A percentile compares a stretch with the other conserved stretches of the same genome.
These are phyloP conservation scores for Maniola hyperantus DNA, from an alignment of 2,888 invertebrate species.

Conservation along the genomic window DNA sequence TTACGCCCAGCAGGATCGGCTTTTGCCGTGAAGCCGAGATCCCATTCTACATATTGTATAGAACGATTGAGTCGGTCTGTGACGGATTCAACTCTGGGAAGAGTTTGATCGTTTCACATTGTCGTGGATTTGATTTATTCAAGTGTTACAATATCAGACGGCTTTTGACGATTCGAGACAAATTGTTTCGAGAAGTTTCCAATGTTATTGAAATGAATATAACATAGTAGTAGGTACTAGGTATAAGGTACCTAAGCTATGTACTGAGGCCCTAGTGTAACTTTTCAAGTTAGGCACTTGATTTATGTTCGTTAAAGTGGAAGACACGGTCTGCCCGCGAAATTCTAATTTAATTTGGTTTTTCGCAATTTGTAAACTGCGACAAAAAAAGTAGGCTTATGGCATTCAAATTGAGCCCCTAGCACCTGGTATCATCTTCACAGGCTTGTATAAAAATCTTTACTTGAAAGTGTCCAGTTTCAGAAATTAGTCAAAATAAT, in stretches of 20 bases:
- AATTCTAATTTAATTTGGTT: too few relatives aligned
- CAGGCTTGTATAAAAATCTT: too few relatives aligned
- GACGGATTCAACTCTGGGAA: conserved; percentile 30
- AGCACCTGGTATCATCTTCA: too few relatives aligned
- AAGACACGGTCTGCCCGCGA: too few relatives aligned
- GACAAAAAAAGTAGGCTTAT: too few relatives aligned
- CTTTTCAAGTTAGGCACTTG: too few relatives aligned
- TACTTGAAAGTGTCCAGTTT: too few relatives aligned
- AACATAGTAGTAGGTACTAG: not conserved
- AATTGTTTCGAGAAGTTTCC: conserved; percentile 1
- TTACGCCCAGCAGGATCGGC: not conserved
- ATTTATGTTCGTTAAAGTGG: too few relatives aligned
- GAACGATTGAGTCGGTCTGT: conserved; percentile 15
- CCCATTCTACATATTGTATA: not conserved
- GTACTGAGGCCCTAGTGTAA: too few relatives aligned
- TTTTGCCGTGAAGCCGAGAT: not conserved
- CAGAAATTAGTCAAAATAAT: too few relatives aligned
- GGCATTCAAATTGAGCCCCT: too few relatives aligned
- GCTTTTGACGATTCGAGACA: conserved; percentile 1
- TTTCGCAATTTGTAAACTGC: too few relatives aligned
- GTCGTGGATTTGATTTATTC: conserved; percentile 23
- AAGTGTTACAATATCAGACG: conserved; percentile 24
- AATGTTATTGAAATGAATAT: not conserved
- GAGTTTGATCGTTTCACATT: conserved; percentile 33
- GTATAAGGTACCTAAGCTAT: not conserved